Percentiles rank a stretch among this genome's conserved stretches.
Conservation (phyloP, 2,888 invertebrate genomes). For the Plusia festucae region DNA sequence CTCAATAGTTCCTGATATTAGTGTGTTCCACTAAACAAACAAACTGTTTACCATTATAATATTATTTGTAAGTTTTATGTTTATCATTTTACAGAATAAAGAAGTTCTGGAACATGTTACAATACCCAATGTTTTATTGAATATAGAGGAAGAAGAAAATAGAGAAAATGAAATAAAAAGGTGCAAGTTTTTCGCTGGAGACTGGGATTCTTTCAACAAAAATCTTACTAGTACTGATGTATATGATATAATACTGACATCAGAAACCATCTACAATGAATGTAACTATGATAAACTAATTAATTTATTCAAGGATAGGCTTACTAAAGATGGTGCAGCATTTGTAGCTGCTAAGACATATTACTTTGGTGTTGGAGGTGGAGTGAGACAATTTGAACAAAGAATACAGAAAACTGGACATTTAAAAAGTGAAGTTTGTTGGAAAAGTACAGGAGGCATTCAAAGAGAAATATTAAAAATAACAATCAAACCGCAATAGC, state of each 20-base stretch:
- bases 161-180: slow-evolving; percentile 68
- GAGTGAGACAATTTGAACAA: slow-evolving; percentile 93
- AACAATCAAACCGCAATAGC: slow-evolving; percentile 63
- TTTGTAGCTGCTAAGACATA: slow-evolving; percentile 96
- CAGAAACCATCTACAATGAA: slow-evolving; percentile 97
- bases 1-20: no score
- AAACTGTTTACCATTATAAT: no score
- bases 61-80: neutral
- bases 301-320: slow-evolving; percentile 90
- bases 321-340: slow-evolving; percentile 90
- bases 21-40: no score
- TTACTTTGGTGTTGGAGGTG: slow-evolving; percentile 99
- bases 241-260: slow-evolving; percentile 96
- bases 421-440: slow-evolving; percentile 89
- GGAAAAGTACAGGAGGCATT: slow-evolving; percentile 91
- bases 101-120: slow-evolving; percentile 95
- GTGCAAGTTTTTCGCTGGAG: slow-evolving; percentile 92
- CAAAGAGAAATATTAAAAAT: slow-evolving; percentile 91
- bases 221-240: slow-evolving; percentile 77
- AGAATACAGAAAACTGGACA: slow-evolving; percentile 86
- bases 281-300: slow-evolving; percentile 94
- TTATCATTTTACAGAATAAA: slow-evolving; percentile 91
- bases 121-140: slow-evolving; percentile 94
- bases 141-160: slow-evolving; percentile 86
- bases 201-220: slow-evolving; percentile 91